Evolutionary conservation across 2,113 vertebrate genomes (phyloP).

Genomic region (Thunnus thynnus): DNA sequence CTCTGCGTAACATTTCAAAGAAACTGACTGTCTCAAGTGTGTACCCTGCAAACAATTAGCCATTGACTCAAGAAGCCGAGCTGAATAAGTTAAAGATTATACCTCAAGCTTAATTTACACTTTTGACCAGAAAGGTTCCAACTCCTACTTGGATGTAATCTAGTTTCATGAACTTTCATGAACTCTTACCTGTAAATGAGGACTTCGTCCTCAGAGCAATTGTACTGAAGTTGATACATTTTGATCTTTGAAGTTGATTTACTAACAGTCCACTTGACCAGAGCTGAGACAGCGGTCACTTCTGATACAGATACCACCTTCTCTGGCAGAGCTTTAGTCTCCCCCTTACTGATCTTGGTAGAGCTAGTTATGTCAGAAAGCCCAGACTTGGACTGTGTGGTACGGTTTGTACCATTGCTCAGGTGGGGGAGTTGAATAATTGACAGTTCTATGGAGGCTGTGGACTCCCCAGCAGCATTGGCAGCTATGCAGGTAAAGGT

Average conservation of each 20-base stretch:
- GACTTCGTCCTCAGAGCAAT: conserved; percentile 97
- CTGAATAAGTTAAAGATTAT: conserved; percentile 21
- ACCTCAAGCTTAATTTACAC: not conserved
- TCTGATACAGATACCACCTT: conserved; percentile 93
- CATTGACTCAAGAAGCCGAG: conserved; percentile 2
- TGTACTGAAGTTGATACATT: conserved; percentile 99
- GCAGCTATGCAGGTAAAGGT: conserved; percentile 97
- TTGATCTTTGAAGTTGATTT: conserved; percentile 95
- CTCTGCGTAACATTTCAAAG: conserved; percentile 31
- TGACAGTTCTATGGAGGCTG: conserved; percentile 92
- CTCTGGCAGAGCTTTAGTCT: conserved; percentile 89
- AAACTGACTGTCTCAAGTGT: conserved; percentile 25
- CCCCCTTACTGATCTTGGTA: conserved; percentile 91
- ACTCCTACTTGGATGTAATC: not conserved
- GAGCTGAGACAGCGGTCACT: conserved; percentile 93
- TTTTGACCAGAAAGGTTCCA: conserved; percentile 7
- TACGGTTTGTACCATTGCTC: conserved; percentile 91
- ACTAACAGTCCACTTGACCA: conserved; percentile 96
- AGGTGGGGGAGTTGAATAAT: conserved; percentile 96
- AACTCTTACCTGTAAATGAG: conserved; percentile 95
- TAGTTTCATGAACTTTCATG: not conserved
- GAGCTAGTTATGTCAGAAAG: conserved; percentile 97
- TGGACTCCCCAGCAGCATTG: conserved; percentile 96
- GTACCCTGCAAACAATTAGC: conserved; percentile 41
- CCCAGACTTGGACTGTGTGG: conserved; percentile 91